Conservation (phyloP, 2,888 invertebrate genomes). For the Leucania comma region DNA sequence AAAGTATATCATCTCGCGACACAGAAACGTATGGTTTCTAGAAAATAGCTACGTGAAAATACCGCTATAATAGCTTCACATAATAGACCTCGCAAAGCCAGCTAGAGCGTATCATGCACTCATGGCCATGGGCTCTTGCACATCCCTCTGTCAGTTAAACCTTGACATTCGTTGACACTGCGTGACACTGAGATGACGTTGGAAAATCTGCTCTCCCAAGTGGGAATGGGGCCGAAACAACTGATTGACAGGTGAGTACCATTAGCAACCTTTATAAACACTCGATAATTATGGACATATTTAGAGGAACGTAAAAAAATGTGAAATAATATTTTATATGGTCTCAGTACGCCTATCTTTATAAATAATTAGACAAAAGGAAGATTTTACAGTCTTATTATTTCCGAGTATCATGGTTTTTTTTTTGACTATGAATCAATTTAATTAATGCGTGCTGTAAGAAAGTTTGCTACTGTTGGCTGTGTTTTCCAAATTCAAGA, state of each 20-base stretch:
- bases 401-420: too few relatives aligned
- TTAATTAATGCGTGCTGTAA: too few relatives aligned
- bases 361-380: too few relatives aligned
- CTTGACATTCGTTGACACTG: slow-evolving; percentile 79
- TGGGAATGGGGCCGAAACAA: slow-evolving; percentile 81
- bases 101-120: slow-evolving; percentile 80
- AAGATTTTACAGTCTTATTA: too few relatives aligned
- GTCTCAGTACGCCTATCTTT: too few relatives aligned
- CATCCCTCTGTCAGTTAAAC: slow-evolving; percentile 76
- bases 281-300: too few relatives aligned
- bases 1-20: slow-evolving; percentile 33
- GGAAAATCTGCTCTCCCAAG: slow-evolving; percentile 81
- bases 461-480: too few relatives aligned
- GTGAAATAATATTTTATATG: too few relatives aligned
- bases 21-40: slow-evolving; percentile 53
- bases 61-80: slow-evolving; percentile 78
- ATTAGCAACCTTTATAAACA: background rate
- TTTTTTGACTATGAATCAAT: too few relatives aligned
- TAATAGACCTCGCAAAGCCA: slow-evolving; percentile 58
- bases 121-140: slow-evolving; percentile 68
- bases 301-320: too few relatives aligned
- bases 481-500: too few relatives aligned
- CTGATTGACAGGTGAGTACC: slow-evolving; percentile 80
- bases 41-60: slow-evolving; percentile 65
- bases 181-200: slow-evolving; percentile 77